These are phyloP conservation scores for Iphiclides podalirius DNA, from an alignment of 2,888 invertebrate species.

Conservation along the genomic window DNA sequence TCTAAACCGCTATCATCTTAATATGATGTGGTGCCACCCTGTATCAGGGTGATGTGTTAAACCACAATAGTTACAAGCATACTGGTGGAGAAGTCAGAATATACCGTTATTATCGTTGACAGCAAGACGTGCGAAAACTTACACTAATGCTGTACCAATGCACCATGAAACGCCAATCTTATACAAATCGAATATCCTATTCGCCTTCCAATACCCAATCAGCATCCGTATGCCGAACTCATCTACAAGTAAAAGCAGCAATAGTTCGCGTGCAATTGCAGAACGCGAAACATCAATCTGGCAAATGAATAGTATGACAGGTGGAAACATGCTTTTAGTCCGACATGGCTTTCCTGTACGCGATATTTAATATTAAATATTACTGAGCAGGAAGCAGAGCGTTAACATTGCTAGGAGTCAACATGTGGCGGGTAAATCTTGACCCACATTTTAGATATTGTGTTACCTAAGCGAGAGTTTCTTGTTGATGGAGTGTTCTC, in stretches of 20 bases:
- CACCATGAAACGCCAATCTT: neutral
- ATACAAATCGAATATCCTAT: neutral
- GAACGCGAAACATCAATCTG: conserved; percentile 10
- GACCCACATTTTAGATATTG: conserved; percentile 16
- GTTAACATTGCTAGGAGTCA: neutral
- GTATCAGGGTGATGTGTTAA: neutral
- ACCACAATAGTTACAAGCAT: neutral
- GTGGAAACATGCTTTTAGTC: conserved; percentile 23
- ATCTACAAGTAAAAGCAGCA: neutral
- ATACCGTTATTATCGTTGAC: conserved; percentile 6
- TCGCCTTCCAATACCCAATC: conserved; percentile 4
- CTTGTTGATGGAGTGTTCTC: neutral
- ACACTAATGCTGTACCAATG: conserved; percentile 9
- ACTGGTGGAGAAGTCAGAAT: conserved; percentile 4
- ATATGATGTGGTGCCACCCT: neutral
- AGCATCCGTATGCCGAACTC: neutral
- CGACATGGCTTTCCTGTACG: conserved; percentile 21
- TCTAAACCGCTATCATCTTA: neutral
- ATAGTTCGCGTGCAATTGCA: conserved; percentile 5
- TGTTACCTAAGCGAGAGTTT: conserved; percentile 1
- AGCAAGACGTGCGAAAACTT: conserved; percentile 12
- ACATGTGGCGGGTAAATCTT: conserved; percentile 14
- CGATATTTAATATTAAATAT: conserved; percentile 19
- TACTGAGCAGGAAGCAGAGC: conserved; percentile 13
- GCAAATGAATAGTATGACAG: conserved; percentile 15